These are phyloP conservation scores for Parnassius apollo DNA, from an alignment of 2,888 invertebrate species.

Conservation along the genomic window DNA sequence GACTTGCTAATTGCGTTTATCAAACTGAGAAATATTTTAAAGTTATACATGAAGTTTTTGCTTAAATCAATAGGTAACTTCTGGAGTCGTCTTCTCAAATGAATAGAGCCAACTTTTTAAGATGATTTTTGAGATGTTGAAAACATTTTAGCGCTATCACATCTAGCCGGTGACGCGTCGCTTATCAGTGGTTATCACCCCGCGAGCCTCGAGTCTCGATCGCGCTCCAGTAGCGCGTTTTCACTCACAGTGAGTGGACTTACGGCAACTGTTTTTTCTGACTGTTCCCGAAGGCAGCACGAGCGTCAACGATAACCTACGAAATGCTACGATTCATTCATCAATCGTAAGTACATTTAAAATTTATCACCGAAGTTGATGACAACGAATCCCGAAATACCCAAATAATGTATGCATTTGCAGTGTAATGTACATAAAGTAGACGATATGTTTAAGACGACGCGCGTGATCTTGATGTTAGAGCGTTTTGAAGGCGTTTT, in stretches of 20 bases:
- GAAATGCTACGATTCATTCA: constrained; percentile 24
- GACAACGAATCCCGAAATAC: background rate
- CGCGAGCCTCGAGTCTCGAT: constrained; percentile 54
- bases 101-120: background rate
- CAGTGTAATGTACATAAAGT: constrained; percentile 9
- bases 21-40: no score
- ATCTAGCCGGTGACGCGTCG: constrained; percentile 56
- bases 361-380: constrained; percentile 24
- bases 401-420: constrained; percentile 4
- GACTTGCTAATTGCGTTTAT: no score
- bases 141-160: constrained; percentile 42
- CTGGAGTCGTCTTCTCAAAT: no score
- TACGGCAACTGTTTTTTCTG: constrained; percentile 35
- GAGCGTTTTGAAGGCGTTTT: constrained; percentile 36
- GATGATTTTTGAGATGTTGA: constrained; percentile 17
- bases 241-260: constrained; percentile 57
- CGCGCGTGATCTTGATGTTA: constrained; percentile 39
- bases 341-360: constrained; percentile 30
- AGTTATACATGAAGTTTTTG: no score
- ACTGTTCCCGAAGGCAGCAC: constrained; percentile 37
- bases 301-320: constrained; percentile 27
- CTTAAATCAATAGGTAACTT: no score
- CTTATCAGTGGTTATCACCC: constrained; percentile 76
- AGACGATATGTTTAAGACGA: constrained; percentile 1
- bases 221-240: constrained; percentile 58